Evolutionary conservation across 2,888 invertebrate genomes (phyloP), one percentile per base, ranked within the genome.

Genomic region (Drosophila bunnanda): DNA sequence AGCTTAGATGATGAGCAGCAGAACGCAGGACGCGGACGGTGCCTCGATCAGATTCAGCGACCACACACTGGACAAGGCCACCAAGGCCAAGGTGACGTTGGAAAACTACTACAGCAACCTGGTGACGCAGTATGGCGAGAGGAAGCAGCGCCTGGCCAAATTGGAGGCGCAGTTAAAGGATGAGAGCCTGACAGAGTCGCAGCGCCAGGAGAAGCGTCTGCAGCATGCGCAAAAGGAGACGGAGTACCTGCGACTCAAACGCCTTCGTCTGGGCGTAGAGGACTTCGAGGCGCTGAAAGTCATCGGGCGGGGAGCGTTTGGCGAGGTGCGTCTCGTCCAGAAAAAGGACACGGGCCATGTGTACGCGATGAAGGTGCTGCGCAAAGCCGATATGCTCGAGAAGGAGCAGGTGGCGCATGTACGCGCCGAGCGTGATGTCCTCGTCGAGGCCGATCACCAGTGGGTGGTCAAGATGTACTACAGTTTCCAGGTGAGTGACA

Each of bases 401-500:
- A 99, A 99, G 92, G 99, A 99, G 93, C 99, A 99, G 94, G 95
- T 96, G 79, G 99, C 99, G 10, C 99, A 99, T 92, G 99, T 99
- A 17, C 94, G 99, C 77, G 99, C 99, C 2, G 99, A 99, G 93
- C 94, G 99, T 73, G 99, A 99, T 93, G 97, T 99, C 75, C 94
- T 99, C 58, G 99, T 99, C 22, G 99, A 99, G 93, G 99, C 99
- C 1, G 99, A 99, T 93, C 99, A 99, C 92, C 98, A 99, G 91
- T 99, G 99, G 99, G 99, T 99, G 77, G 99, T 99, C 73, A 99
- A 99, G 93, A 99, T 99, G 99, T 99, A 98, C 94, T 99, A 99
- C 94, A 98, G 98, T 92, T 99, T 99, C 94, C 95, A 96, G 93
- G 93, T 93, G 79, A 82, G 79, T 69, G 43, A 25, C 41, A 60